Conservation (phyloP, 2,113 vertebrate species). For the Leptobrachium ailaonicum region DNA sequence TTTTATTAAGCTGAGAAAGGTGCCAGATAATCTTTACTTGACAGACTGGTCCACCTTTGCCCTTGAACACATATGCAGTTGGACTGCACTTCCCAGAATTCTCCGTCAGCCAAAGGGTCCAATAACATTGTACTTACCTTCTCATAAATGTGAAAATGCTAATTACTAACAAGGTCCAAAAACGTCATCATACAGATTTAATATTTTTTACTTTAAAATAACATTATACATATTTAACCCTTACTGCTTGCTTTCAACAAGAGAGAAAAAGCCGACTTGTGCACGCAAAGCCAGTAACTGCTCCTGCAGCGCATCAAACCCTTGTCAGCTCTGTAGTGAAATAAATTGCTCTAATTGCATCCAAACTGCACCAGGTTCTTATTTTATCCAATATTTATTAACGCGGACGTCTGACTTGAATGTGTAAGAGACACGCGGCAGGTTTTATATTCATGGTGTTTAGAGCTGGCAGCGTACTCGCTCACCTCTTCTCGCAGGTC, state of each 20-base stretch:
- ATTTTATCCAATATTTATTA: conserved; percentile 84
- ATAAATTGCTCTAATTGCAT: conserved; percentile 89
- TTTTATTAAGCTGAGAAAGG: too few relatives aligned
- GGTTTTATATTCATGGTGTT: conserved; percentile 59
- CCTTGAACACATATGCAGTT: too few relatives aligned
- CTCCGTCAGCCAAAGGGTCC: too few relatives aligned
- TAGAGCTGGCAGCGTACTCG: conserved; percentile 44
- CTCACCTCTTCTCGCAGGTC: conserved; percentile 57
- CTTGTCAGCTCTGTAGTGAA: conserved; percentile 74
- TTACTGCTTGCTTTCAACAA: conserved; percentile 46
- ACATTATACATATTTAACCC: too few relatives aligned
- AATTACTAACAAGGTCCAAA: too few relatives aligned
- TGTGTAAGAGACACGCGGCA: conserved; percentile 57
- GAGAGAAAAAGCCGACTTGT: conserved; percentile 1
- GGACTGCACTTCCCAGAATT: too few relatives aligned
- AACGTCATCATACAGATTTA: too few relatives aligned
- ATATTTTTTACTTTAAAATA: too few relatives aligned
- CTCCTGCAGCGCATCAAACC: conserved; percentile 75
- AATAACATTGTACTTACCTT: too few relatives aligned
- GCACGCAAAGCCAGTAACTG: conserved; percentile 45
- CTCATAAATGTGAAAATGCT: too few relatives aligned
- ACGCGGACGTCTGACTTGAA: conserved; percentile 66
- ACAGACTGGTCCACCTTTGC: too few relatives aligned
- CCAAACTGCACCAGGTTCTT: conserved; percentile 69
- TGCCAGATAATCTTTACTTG: too few relatives aligned